Conservation (phyloP, 2,888 invertebrate species). For the Drosophila anceps region DNA sequence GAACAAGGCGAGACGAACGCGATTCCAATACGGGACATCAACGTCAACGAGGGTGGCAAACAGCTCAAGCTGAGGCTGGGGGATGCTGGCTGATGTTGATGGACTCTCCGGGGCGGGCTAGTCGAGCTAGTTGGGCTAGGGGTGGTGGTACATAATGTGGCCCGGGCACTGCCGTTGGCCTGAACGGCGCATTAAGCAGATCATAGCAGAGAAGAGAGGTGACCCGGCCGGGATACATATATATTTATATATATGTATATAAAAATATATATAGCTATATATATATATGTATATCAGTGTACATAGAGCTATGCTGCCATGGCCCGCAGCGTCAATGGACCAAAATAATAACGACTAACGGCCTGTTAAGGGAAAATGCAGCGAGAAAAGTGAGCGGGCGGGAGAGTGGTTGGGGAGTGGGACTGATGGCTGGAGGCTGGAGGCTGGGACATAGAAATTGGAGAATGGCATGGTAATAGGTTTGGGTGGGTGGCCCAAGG, state of each 20-base stretch:
- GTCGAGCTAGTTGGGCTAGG: constrained; percentile 14
- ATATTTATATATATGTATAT: neutral
- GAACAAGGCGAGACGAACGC: constrained; percentile 66
- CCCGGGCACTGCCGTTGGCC: constrained; percentile 57
- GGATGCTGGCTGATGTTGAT: constrained; percentile 57
- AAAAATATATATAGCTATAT: neutral
- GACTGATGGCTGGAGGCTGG: constrained; percentile 25
- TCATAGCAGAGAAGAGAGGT: constrained; percentile 8
- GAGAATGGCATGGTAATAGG: constrained; percentile 50
- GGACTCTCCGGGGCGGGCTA: constrained; percentile 41
- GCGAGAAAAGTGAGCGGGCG: constrained; percentile 23
- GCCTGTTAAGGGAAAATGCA: constrained; percentile 78
- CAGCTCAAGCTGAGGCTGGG: constrained; percentile 38
- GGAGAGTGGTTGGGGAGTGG: constrained; percentile 21
- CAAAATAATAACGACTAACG: constrained; percentile 83
- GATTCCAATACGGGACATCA: constrained; percentile 83
- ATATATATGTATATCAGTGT: constrained; percentile 37
- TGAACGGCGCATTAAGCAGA: constrained; percentile 65
- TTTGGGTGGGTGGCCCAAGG: constrained; percentile 59
- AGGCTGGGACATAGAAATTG: constrained; percentile 52
- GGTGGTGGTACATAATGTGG: constrained; percentile 72
- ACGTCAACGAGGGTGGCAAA: constrained; percentile 74
- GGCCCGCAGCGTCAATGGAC: constrained; percentile 84
- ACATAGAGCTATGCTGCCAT: constrained; percentile 62
- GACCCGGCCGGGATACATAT: neutral